These are phyloP conservation scores for Encarsia formosa DNA, from an alignment of 2,888 invertebrate species.

Conservation along the genomic window DNA sequence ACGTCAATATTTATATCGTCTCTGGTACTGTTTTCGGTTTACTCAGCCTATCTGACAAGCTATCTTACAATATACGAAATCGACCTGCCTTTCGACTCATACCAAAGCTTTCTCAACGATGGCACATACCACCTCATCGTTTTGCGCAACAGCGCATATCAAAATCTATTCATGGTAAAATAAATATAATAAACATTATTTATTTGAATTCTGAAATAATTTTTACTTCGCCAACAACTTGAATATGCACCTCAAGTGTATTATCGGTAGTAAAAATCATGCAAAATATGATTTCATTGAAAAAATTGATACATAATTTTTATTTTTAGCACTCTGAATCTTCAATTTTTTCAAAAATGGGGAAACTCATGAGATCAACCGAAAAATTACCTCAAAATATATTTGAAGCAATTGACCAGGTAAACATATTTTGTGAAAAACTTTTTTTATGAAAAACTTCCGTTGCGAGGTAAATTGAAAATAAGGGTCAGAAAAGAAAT, in stretches of 20 bases:
- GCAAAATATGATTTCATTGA: too few species aligned
- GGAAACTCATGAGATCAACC: conserved; percentile 5
- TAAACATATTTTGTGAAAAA: conserved; percentile 1
- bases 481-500: too few species aligned
- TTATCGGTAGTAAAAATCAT: neutral
- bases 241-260: neutral
- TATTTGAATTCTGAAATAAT: neutral
- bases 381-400: conserved; percentile 15
- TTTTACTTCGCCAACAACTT: neutral
- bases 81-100: conserved; percentile 28
- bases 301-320: neutral
- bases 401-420: conserved; percentile 12
- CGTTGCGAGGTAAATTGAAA: neutral
- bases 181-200: neutral
- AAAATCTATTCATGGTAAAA: conserved; percentile 25
- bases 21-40: conserved; percentile 28
- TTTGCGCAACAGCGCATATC: conserved; percentile 16
- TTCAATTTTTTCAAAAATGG: conserved; percentile 14
- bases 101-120: conserved; percentile 28
- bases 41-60: conserved; percentile 33
- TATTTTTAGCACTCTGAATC: conserved; percentile 1
- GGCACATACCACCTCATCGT: conserved; percentile 30
- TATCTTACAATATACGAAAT: conserved; percentile 28
- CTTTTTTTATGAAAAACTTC: neutral
- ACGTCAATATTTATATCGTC: conserved; percentile 30